Evolutionary conservation across 2,797 vertebrate genomes (phyloP).

Genomic region (Sebastiscus tertius): DNA sequence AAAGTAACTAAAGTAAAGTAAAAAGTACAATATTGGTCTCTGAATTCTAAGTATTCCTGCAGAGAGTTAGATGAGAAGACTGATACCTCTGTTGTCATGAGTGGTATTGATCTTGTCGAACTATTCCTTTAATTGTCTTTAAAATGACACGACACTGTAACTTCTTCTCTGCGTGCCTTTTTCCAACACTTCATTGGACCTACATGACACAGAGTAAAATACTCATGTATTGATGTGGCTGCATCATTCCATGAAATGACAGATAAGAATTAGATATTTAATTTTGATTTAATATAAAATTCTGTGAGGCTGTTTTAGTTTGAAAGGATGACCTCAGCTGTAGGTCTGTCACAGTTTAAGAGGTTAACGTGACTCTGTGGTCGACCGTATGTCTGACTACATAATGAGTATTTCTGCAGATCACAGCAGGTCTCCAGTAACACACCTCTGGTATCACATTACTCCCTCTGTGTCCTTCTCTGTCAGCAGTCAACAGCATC

Average conservation of each 20-base stretch:
- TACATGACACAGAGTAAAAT: not conserved
- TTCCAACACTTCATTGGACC: not conserved
- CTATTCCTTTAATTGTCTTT: not conserved
- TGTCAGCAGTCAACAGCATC: conserved; percentile 86
- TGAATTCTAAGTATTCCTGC: not conserved
- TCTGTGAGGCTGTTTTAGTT: not conserved
- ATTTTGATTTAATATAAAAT: not conserved
- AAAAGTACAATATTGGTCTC: too few species aligned
- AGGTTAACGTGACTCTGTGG: conserved; percentile 7
- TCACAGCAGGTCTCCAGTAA: conserved; percentile 10
- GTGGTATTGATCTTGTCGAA: not conserved
- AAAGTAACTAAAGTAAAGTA: not conserved
- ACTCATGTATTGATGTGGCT: not conserved
- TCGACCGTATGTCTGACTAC: not conserved
- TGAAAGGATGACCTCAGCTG: not conserved
- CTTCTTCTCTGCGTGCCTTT: not conserved
- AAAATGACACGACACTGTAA: not conserved
- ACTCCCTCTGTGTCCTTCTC: conserved; percentile 7
- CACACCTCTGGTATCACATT: conserved; percentile 15
- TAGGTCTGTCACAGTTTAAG: not conserved
- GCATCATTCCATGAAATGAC: not conserved
- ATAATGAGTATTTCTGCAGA: not conserved
- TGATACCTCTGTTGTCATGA: not conserved
- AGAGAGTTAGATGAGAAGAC: not conserved
- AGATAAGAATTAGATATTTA: too few species aligned